Evolutionary conservation across 1,140 invertebrate genomes (phyloP).

Genomic region (Palaemon carinicauda): DNA sequence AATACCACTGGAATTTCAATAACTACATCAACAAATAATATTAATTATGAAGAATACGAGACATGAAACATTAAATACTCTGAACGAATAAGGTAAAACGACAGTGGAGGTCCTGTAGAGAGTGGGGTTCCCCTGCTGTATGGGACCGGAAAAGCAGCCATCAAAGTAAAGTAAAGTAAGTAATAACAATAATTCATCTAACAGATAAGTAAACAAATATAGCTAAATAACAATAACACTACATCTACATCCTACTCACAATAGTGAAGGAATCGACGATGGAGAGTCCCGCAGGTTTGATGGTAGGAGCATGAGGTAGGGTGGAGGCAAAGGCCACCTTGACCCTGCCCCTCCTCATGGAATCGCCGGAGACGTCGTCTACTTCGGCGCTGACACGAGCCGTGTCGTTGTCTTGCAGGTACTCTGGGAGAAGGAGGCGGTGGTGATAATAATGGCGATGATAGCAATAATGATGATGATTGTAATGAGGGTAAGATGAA

Average conservation of each 20-base stretch:
- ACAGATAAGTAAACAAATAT: not conserved
- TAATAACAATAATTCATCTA: too few species aligned
- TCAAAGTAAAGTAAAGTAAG: too few species aligned
- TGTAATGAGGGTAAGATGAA: too few species aligned
- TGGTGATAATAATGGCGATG: not conserved
- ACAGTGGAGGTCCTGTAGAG: too few species aligned
- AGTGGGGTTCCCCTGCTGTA: too few species aligned
- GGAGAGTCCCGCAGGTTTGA: slow-evolving; percentile 22
- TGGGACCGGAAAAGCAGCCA: too few species aligned
- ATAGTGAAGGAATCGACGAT: slow-evolving; percentile 46
- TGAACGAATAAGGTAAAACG: too few species aligned
- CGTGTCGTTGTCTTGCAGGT: slow-evolving; percentile 16
- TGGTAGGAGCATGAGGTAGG: not conserved
- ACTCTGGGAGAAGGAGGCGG: not conserved
- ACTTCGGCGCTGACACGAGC: not conserved
- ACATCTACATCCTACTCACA: slow-evolving; percentile 36
- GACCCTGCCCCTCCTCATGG: not conserved
- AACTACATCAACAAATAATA: too few species aligned
- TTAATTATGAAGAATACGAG: too few species aligned
- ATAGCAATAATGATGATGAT: not conserved
- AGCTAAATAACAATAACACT: not conserved
- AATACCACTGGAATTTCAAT: too few species aligned
- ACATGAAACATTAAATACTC: too few species aligned
- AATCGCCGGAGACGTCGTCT: not conserved
- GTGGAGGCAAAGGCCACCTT: slow-evolving; percentile 41